Evolutionary conservation across 2,888 invertebrate genomes (phyloP).

Genomic region (Amblyteles armatorius): DNA sequence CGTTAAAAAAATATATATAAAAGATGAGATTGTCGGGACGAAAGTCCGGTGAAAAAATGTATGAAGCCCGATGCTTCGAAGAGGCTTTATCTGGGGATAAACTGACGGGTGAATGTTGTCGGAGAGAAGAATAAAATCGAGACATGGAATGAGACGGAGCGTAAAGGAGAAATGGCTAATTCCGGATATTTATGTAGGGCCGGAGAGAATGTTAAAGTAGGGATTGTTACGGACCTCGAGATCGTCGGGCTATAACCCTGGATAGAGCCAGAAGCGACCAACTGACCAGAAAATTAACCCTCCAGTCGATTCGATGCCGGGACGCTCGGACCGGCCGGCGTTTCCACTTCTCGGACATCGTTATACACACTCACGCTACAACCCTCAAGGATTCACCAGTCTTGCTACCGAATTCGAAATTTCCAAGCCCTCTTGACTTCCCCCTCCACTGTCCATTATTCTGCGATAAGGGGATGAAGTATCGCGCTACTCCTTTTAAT

Average conservation of each 20-base stretch:
- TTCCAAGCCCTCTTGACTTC: conserved; percentile 57
- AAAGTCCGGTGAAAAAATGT: not conserved
- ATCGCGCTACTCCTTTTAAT: conserved; percentile 52
- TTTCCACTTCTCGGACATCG: conserved; percentile 65
- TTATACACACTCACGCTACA: conserved; percentile 53
- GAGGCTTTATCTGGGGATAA: conserved; percentile 28
- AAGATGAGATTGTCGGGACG: not conserved
- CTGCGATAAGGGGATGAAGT: conserved; percentile 49
- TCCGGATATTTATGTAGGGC: conserved; percentile 85
- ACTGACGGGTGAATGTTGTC: conserved; percentile 63
- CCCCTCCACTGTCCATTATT: conserved; percentile 46
- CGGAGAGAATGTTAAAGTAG: conserved; percentile 77
- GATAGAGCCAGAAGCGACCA: conserved; percentile 84
- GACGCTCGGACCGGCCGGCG: conserved; percentile 36
- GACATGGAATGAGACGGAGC: conserved; percentile 64
- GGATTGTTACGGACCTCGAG: conserved; percentile 83
- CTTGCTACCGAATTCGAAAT: conserved; percentile 65
- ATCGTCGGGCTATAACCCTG: conserved; percentile 83
- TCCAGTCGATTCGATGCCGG: conserved; percentile 82
- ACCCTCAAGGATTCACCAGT: conserved; percentile 56
- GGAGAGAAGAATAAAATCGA: conserved; percentile 71
- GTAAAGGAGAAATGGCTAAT: conserved; percentile 84
- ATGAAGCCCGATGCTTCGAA: not conserved
- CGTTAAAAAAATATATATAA: not conserved
- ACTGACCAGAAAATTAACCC: conserved; percentile 85